Conservation (phyloP, 2,797 vertebrate species). For the Gallinago solitaria region DNA sequence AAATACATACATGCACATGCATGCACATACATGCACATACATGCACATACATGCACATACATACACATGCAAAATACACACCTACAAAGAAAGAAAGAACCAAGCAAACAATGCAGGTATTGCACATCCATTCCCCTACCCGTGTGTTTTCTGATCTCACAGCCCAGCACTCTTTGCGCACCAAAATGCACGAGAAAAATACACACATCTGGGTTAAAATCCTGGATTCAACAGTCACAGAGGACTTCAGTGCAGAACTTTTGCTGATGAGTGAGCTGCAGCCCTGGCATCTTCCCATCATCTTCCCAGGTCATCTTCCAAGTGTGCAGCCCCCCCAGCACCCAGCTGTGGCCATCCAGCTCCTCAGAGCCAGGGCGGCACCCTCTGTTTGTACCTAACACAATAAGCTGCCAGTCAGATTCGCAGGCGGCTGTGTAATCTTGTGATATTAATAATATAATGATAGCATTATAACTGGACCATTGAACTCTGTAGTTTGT, state of each 20-base stretch:
- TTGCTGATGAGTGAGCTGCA: not conserved
- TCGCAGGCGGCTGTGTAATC: not conserved
- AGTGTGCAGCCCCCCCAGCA: not conserved
- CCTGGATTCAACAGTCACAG: not conserved
- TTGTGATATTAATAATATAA: conserved; percentile 60
- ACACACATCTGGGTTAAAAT: not conserved
- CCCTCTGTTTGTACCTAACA: not conserved
- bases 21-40: no score
- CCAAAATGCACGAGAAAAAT: not conserved
- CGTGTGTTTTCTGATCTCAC: not conserved
- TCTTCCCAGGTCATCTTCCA: not conserved
- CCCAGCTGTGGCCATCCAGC: rapidly evolving
- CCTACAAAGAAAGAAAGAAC: not conserved
- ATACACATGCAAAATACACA: no score
- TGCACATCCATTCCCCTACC: not conserved
- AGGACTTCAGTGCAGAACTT: not conserved
- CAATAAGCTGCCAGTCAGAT: not conserved
- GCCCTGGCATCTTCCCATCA: not conserved
- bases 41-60: no score
- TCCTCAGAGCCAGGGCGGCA: rapidly evolving
- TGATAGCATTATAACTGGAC: conserved; percentile 62
- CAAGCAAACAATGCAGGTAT: not conserved
- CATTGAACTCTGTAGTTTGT: conserved; percentile 51
- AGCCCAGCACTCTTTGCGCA: not conserved
- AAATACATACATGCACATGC: not conserved